phyloP scores from a whole-genome alignment of 2,888 invertebrate genomes.

The Parascotia fuliginaria region DNA sequence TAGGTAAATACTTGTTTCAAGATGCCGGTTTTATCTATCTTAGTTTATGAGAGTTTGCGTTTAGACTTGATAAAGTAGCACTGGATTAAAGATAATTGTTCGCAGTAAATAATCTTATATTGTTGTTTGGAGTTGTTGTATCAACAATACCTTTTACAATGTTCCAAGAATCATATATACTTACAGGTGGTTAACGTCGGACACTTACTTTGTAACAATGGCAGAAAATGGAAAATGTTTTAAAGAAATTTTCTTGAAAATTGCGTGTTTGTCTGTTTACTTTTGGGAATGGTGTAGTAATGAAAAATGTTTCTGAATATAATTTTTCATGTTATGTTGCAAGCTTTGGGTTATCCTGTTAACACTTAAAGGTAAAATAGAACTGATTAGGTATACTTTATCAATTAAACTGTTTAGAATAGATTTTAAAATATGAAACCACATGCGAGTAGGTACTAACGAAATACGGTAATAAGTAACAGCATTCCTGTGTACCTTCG shows the following conservation, averaged over 20 bases:
- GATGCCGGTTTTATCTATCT: constrained; percentile 25
- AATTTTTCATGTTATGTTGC: too few relatives aligned
- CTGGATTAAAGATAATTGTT: constrained; percentile 8
- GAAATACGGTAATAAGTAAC: too few relatives aligned
- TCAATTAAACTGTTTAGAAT: too few relatives aligned
- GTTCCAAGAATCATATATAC: constrained; percentile 9
- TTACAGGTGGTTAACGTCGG: neutral
- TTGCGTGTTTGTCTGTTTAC: neutral
- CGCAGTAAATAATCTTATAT: constrained; percentile 21
- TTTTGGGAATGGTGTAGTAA: too few relatives aligned
- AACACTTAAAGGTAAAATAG: too few relatives aligned
- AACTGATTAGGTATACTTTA: too few relatives aligned
- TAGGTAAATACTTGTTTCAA: constrained; percentile 38
- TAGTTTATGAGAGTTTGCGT: constrained; percentile 10
- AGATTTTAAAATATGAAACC: too few relatives aligned
- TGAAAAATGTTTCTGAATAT: too few relatives aligned
- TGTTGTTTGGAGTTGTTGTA: constrained; percentile 14
- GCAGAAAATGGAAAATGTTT: neutral
- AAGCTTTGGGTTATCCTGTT: too few relatives aligned
- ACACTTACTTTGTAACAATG: constrained; percentile 1
- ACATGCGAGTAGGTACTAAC: too few relatives aligned
- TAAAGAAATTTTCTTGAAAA: neutral
- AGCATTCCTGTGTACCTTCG: too few relatives aligned
- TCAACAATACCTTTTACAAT: constrained; percentile 20
- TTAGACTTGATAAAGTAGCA: neutral